Evolutionary conservation across 2,797 vertebrate species (phyloP).

Genomic region (Parauchenoglanis punctatus): DNA sequence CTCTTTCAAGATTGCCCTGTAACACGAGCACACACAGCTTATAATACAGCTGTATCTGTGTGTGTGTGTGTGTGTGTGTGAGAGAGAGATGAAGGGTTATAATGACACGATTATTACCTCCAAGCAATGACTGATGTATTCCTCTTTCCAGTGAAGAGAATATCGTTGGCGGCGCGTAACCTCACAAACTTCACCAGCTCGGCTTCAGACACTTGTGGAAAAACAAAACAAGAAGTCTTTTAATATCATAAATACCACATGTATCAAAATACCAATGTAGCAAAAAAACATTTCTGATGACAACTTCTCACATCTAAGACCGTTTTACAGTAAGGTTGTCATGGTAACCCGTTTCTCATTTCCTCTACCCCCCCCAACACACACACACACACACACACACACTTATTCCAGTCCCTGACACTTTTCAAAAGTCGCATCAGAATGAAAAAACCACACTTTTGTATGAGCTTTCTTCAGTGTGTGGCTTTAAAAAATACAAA

Average conservation of each 20-base stretch:
- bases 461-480: not conserved
- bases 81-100: not conserved
- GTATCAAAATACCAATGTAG: not conserved
- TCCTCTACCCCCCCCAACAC: not conserved
- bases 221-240: not conserved
- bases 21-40: conserved; percentile 15
- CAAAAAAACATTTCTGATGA: not conserved
- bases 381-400: not conserved
- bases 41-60: no score
- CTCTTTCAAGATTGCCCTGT: conserved; percentile 72
- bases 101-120: conserved; percentile 64
- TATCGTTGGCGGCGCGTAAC: conserved; percentile 69
- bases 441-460: not conserved
- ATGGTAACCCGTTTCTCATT: not conserved
- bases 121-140: conserved; percentile 71
- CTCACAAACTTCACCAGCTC: conserved; percentile 72
- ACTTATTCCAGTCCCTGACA: no score
- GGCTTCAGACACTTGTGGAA: conserved; percentile 63
- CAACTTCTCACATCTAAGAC: not conserved
- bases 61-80: not conserved
- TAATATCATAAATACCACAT: no score
- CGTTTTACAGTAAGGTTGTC: not conserved
- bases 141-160: conserved; percentile 72
- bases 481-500: not conserved
- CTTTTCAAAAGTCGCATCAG: not conserved